Conservation (phyloP, 2,797 vertebrate genomes). For the Nothura maculosa region DNA sequence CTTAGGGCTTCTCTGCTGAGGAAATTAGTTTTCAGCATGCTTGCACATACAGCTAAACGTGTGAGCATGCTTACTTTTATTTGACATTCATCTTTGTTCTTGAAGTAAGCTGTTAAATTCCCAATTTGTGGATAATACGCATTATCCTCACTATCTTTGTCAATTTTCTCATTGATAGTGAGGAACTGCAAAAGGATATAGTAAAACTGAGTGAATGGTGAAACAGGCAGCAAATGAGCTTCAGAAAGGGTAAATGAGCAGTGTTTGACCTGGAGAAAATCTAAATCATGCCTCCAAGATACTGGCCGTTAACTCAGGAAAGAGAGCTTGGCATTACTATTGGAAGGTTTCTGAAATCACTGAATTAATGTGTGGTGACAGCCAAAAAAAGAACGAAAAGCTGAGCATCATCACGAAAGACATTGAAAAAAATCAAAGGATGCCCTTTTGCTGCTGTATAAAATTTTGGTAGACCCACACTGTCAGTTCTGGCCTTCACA, state of each 20-base stretch:
- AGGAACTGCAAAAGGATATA: not conserved
- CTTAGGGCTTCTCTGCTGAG: not conserved
- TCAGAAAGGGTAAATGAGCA: not conserved
- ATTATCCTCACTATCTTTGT: not conserved
- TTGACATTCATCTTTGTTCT: not conserved
- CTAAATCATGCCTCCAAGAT: not conserved
- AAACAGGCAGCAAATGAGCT: fast-evolving
- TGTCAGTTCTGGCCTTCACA: not conserved
- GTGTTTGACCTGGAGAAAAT: not conserved
- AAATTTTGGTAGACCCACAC: not conserved
- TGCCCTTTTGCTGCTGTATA: not conserved
- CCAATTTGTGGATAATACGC: not conserved
- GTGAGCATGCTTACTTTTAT: not conserved
- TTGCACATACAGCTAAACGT: not conserved
- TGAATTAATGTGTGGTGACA: not conserved
- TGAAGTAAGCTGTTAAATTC: not conserved
- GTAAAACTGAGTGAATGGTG: not conserved
- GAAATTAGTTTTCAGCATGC: not conserved
- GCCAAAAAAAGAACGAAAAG: not conserved
- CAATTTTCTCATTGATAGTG: not conserved
- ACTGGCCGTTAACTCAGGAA: not conserved
- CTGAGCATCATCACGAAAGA: not conserved
- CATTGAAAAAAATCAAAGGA: not conserved
- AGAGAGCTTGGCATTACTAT: not conserved
- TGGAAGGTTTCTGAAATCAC: not conserved